Percentiles rank a stretch among this genome's conserved stretches.
Conservation (phyloP, 92 coral and sea anemone genomes). For the Blastomussa wellsi region DNA sequence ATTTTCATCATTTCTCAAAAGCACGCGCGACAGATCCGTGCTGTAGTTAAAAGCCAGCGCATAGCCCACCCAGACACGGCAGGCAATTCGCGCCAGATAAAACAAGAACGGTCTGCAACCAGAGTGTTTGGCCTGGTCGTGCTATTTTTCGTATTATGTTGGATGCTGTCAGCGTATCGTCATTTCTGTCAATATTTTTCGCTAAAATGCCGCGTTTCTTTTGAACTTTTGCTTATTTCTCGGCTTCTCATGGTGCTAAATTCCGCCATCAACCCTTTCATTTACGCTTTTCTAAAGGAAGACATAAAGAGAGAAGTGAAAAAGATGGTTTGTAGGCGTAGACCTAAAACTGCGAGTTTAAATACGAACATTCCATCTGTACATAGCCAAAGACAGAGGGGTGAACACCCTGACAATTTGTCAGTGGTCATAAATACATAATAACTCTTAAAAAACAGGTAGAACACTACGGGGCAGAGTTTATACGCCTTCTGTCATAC, state of each 20-base stretch:
- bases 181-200: slow-evolving; percentile 26
- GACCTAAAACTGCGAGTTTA: background rate
- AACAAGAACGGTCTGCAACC: slow-evolving; percentile 28
- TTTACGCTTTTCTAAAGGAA: slow-evolving; percentile 40
- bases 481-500: background rate
- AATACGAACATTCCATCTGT: background rate
- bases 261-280: slow-evolving; percentile 38
- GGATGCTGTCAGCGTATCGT: slow-evolving; percentile 37
- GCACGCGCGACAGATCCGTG: slow-evolving; percentile 35
- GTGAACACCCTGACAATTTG: background rate
- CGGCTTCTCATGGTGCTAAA: slow-evolving; percentile 27
- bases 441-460: background rate
- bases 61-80: background rate
- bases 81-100: background rate
- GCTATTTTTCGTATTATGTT: slow-evolving; percentile 27
- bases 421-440: background rate
- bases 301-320: slow-evolving; percentile 35
- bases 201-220: background rate
- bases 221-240: slow-evolving; percentile 4
- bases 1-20: slow-evolving; percentile 32
- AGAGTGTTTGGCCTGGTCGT: slow-evolving; percentile 38
- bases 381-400: background rate
- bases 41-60: background rate
- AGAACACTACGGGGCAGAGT: background rate
- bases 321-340: background rate